A percentile compares a stretch with the other conserved stretches of the same genome.
Conservation (phyloP, 2,888 invertebrate species). For the Tromatobia lineatoria region DNA sequence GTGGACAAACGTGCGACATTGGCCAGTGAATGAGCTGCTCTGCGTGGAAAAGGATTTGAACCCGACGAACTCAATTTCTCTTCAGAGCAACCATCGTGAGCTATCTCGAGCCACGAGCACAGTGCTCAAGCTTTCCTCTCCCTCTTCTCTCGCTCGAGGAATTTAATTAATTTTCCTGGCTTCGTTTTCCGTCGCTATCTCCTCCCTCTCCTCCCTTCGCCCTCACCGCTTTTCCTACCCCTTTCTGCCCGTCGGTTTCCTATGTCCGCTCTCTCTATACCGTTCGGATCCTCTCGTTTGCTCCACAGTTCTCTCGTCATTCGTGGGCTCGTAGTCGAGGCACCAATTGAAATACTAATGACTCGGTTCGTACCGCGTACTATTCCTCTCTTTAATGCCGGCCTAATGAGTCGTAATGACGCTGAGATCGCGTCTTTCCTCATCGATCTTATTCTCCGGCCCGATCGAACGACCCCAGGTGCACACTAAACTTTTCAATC, state of each 20-base stretch:
- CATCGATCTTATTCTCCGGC: constrained; percentile 42
- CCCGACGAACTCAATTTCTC: constrained; percentile 24
- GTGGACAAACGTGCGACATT: constrained; percentile 35
- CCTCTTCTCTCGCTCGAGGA: constrained; percentile 62
- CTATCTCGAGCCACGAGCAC: constrained; percentile 9
- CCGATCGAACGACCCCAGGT: neutral
- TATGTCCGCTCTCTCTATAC: constrained; percentile 35
- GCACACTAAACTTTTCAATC: constrained; percentile 12
- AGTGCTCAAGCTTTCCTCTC: neutral
- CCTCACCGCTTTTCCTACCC: neutral
- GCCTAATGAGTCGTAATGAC: constrained; percentile 70
- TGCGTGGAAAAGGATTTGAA: neutral
- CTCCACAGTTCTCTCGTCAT: constrained; percentile 34
- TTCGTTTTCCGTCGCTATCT: constrained; percentile 63
- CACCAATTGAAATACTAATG: constrained; percentile 70
- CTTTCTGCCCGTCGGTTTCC: neutral
- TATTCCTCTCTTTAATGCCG: constrained; percentile 57
- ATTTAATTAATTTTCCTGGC: constrained; percentile 76
- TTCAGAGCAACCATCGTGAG: constrained; percentile 12
- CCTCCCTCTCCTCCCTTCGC: constrained; percentile 50
- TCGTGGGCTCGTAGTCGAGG: constrained; percentile 16
- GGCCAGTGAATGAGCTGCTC: neutral
- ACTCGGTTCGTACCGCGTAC: constrained; percentile 38
- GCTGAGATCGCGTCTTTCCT: constrained; percentile 37
- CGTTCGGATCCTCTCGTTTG: constrained; percentile 23